Base-by-base conservation (phyloP, 2,113 vertebrate species). In the Redunca redunca region DNA sequence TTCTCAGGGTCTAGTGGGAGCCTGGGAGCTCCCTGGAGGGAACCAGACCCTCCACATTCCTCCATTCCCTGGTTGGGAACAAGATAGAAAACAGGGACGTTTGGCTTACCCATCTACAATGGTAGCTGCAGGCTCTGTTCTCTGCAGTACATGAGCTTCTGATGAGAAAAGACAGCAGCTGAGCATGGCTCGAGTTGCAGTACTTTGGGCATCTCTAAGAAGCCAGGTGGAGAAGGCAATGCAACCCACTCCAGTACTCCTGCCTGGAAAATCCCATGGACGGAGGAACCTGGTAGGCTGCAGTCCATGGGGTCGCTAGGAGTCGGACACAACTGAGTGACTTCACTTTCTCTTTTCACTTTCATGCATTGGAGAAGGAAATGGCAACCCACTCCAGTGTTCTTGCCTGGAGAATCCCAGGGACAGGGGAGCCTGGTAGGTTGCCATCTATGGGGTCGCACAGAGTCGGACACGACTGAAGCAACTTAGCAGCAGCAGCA, bases 371-470 rank as follows among this genome's bases (percentile, higher is more conserved):
- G 26, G 58, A 14, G 58, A 60, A 30, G 2, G 26, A 30, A 60
- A 60, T 60, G 5, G 26, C 58, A 60, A 30, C 28, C 12, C 2
- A 0, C 12, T 60, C 5, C 26, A 14, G 58, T 60, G 26, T 60
- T 60, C 58, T 30, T 60, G 26, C 26, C 58, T 60, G 12, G 26
- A 6, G 58, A 60, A 60, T 30, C 26, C 58, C 58, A 60, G 58
- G 26, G 58, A 60, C 0, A 1, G 26, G 12, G 58, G 5, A 60
- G 26, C 12, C 58, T 30, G 12, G 12, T 60, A 12, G 58, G 26
- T 5, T 60, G 28, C 12, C 0, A 0, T 60, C 1, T 60, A 60
- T 30, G 12, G 58, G 58, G 12, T 60, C 0, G 0, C 58, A 60
- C 12, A 30, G 26, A 60, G 5, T 30, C 5, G 10, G 1, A 60